Percentiles rank a stretch among this genome's conserved stretches.
phyloP scores from a whole-genome alignment of 92 coral and sea anemone genomes.

The Palythoa grandis region DNA sequence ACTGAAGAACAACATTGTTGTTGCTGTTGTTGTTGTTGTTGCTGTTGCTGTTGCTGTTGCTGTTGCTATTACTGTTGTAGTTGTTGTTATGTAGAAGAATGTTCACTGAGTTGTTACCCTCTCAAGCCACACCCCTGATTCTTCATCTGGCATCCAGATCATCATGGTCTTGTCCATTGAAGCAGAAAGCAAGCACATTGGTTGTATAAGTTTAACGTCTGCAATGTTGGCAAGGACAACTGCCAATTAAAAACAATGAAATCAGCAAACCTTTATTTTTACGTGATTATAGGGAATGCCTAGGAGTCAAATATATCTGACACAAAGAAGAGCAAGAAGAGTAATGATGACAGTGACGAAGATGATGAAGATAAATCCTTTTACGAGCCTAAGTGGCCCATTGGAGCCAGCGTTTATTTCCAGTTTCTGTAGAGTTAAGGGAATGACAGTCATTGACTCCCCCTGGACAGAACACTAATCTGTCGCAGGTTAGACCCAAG shows the following conservation, averaged over 20 bases:
- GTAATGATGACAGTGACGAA: not conserved
- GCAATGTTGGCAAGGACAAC: not conserved
- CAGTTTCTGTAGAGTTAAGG: no score
- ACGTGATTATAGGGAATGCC: not conserved
- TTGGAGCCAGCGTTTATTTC: no score
- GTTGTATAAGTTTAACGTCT: constrained; percentile 69
- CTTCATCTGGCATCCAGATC: constrained; percentile 90
- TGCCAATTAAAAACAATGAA: not conserved
- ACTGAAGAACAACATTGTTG: not conserved
- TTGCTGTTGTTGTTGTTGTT: not conserved
- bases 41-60: not conserved
- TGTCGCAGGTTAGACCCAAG: no score
- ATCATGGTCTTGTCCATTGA: constrained; percentile 95
- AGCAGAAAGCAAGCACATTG: constrained; percentile 86
- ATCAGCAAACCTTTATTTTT: not conserved
- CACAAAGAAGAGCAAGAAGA: no score
- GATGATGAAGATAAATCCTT: no score
- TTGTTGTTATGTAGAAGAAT: not conserved
- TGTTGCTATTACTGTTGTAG: not conserved
- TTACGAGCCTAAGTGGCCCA: no score
- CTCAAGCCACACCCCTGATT: constrained; percentile 95
- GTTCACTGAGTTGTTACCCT: constrained; percentile 49
- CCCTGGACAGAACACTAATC: no score
- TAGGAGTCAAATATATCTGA: no score
- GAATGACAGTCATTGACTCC: no score